A percentile compares a stretch with the other conserved stretches of the same genome.
Conservation (phyloP, 2,113 vertebrate genomes). For the Pedionomus torquatus region DNA sequence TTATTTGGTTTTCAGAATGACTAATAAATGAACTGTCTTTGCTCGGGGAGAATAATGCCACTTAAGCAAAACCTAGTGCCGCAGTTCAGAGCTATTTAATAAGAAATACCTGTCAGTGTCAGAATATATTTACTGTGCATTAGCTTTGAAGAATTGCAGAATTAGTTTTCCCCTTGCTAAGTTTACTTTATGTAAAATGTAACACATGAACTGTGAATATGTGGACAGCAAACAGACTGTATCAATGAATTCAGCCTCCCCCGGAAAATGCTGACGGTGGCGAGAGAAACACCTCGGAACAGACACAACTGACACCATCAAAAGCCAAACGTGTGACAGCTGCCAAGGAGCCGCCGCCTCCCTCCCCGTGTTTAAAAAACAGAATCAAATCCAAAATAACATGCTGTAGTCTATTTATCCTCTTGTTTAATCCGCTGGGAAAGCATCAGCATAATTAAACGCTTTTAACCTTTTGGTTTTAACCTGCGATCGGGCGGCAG, state of each 20-base stretch:
- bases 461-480: constrained; percentile 50
- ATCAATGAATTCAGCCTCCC: constrained; percentile 68
- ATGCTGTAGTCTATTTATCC: constrained; percentile 61
- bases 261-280: constrained; percentile 52
- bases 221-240: constrained; percentile 73
- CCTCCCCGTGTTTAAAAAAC: constrained; percentile 43
- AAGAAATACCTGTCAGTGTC: constrained; percentile 84
- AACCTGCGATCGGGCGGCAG: background rate
- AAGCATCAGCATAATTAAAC: constrained; percentile 62
- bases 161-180: constrained; percentile 77
- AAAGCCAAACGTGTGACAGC: constrained; percentile 45
- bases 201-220: constrained; percentile 79
- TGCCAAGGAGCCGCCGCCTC: constrained; percentile 55
- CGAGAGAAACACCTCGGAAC: constrained; percentile 43
- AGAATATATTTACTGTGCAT: constrained; percentile 79
- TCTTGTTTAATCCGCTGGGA: constrained; percentile 53
- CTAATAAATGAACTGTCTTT: constrained; percentile 82
- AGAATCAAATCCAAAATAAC: constrained; percentile 59
- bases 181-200: constrained; percentile 83
- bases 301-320: constrained; percentile 63
- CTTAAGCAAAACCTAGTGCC: constrained; percentile 80
- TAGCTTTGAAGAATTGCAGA: constrained; percentile 80
- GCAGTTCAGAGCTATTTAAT: constrained; percentile 78
- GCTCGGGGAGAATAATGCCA: constrained; percentile 78
- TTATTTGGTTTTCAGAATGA: constrained; percentile 79